A percentile compares a stretch with the other conserved stretches of the same genome.
Conservation (phyloP, 2,888 invertebrate species). For the Agrotis segetum region DNA sequence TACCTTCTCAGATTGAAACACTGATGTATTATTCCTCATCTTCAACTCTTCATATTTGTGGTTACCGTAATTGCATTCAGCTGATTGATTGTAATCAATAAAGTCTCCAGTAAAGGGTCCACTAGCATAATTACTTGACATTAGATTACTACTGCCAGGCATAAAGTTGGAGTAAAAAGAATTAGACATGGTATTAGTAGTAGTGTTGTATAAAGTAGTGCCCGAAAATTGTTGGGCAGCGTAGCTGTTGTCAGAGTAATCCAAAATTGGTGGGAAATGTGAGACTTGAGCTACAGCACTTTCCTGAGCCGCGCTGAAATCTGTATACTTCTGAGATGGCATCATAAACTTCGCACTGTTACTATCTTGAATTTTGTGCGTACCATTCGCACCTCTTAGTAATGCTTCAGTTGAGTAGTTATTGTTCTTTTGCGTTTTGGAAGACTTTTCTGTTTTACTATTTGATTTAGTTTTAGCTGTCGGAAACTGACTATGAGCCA, state of each 20-base stretch:
- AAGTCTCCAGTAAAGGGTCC: slow-evolving; percentile 85
- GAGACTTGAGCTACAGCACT: slow-evolving; percentile 87
- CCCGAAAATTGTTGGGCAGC: slow-evolving; percentile 86
- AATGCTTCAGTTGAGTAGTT: slow-evolving; percentile 88
- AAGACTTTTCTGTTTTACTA: slow-evolving; percentile 79
- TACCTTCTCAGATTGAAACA: slow-evolving; percentile 81
- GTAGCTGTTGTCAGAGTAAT: slow-evolving; percentile 86
- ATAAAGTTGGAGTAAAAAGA: slow-evolving; percentile 88
- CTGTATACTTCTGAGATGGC: slow-evolving; percentile 83
- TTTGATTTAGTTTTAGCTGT: slow-evolving; percentile 79
- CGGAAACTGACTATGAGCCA: slow-evolving; percentile 74
- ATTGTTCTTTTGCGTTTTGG: slow-evolving; percentile 84
- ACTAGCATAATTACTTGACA: slow-evolving; percentile 83
- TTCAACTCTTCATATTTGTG: slow-evolving; percentile 87
- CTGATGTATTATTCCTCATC: slow-evolving; percentile 81
- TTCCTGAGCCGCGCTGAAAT: slow-evolving; percentile 81
- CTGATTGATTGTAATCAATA: slow-evolving; percentile 85
- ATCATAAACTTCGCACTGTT: slow-evolving; percentile 79
- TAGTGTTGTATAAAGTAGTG: slow-evolving; percentile 85
- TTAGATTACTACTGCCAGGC: slow-evolving; percentile 84
- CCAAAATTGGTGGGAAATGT: slow-evolving; percentile 86
- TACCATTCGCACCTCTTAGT: slow-evolving; percentile 82
- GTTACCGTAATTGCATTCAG: slow-evolving; percentile 86
- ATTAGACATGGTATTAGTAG: slow-evolving; percentile 87
- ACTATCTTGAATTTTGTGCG: slow-evolving; percentile 82